Conservation (phyloP, 2,797 vertebrate species). For the Lemur catta region DNA sequence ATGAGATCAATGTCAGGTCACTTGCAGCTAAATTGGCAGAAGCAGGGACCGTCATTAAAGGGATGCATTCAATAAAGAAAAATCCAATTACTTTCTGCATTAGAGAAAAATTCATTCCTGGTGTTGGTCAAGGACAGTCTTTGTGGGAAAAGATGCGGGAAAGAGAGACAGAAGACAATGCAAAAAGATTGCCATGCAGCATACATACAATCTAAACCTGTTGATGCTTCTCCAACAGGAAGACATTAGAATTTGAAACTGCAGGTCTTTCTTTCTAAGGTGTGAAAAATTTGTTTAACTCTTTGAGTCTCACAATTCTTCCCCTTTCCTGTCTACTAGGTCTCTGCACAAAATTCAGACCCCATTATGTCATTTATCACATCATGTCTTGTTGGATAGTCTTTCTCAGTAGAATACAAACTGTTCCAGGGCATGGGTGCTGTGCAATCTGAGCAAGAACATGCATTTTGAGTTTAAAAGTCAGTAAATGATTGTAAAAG, state of each 20-base stretch:
- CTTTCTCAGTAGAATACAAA: not conserved
- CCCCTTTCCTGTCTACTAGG: not conserved
- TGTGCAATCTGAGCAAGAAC: not conserved
- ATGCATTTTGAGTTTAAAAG: not conserved
- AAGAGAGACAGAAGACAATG: conserved; percentile 55
- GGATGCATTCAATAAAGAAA: conserved; percentile 82
- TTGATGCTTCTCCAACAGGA: not conserved
- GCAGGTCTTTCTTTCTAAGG: not conserved
- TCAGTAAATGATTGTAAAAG: not conserved
- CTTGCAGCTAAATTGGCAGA: conserved; percentile 82
- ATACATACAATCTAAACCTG: not conserved
- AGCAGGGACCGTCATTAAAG: conserved; percentile 82
- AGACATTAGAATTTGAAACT: conserved; percentile 23
- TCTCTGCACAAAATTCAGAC: not conserved
- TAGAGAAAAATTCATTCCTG: conserved; percentile 85
- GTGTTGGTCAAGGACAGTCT: conserved; percentile 81
- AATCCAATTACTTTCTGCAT: conserved; percentile 86
- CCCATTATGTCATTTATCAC: not conserved
- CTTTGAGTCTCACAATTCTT: not conserved
- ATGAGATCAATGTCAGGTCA: conserved; percentile 82
- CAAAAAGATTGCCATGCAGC: not conserved
- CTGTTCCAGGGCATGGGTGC: not conserved
- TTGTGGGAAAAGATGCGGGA: conserved; percentile 55
- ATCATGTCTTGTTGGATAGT: not conserved
- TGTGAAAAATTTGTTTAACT: not conserved